phyloP scores from a whole-genome alignment of 2,888 invertebrate species.

The Pyralis farinalis region DNA sequence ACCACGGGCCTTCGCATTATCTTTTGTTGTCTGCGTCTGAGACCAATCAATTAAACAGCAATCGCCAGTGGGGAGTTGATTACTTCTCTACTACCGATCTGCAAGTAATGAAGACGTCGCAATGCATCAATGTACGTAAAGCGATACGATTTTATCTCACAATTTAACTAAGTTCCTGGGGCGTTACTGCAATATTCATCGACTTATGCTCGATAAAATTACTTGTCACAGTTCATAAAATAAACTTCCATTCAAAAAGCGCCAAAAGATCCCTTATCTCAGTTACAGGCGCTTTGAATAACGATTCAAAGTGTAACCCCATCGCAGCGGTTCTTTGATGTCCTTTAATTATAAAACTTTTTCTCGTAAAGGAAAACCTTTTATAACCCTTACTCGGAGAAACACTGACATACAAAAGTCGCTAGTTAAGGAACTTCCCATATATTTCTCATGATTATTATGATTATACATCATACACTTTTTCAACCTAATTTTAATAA shows the following conservation, averaged over 20 bases:
- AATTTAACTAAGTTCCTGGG: constrained; percentile 6
- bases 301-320: constrained; percentile 75
- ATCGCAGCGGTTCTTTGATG: constrained; percentile 72
- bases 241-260: constrained; percentile 63
- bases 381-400: constrained; percentile 38
- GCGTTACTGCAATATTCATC: constrained; percentile 5
- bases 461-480: background rate
- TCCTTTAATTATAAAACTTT: constrained; percentile 79
- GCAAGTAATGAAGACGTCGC: constrained; percentile 36
- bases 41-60: constrained; percentile 70
- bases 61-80: constrained; percentile 60
- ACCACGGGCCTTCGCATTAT: constrained; percentile 59
- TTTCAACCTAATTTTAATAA: too few relatives aligned
- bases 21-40: constrained; percentile 70
- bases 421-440: constrained; percentile 9
- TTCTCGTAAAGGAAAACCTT: constrained; percentile 62
- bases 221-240: constrained; percentile 65
- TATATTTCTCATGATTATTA: background rate
- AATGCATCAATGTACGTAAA: constrained; percentile 27
- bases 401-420: constrained; percentile 28
- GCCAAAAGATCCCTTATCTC: constrained; percentile 71
- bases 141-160: constrained; percentile 9
- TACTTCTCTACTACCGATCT: constrained; percentile 46
- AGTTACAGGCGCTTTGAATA: constrained; percentile 72
- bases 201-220: constrained; percentile 35